Evolutionary conservation across 2,888 invertebrate genomes (phyloP).

Genomic region (Tuta absoluta): DNA sequence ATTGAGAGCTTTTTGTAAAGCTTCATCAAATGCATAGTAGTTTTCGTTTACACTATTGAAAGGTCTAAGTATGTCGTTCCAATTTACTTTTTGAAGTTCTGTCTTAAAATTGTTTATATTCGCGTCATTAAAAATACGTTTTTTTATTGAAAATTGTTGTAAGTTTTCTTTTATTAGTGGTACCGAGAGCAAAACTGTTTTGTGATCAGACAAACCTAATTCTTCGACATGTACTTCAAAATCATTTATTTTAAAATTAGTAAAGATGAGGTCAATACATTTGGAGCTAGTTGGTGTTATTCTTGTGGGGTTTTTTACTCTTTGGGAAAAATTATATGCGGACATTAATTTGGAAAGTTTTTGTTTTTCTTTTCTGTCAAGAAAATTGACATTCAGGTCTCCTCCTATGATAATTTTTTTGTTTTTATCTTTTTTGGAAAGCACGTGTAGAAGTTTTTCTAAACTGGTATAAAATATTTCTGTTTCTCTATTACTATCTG

Average conservation of each 20-base stretch:
- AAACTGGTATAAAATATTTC: neutral
- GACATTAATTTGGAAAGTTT: constrained; percentile 21
- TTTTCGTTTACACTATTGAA: constrained; percentile 30
- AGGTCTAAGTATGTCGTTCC: constrained; percentile 17
- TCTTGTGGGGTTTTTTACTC: constrained; percentile 31
- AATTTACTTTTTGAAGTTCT: constrained; percentile 18
- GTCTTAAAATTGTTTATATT: constrained; percentile 30
- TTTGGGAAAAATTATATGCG: constrained; percentile 33
- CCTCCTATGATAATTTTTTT: too few relatives aligned
- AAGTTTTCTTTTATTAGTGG: neutral
- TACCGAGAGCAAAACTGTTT: constrained; percentile 15
- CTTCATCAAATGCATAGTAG: constrained; percentile 25
- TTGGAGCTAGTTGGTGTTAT: constrained; percentile 26
- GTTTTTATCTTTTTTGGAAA: neutral
- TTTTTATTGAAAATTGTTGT: neutral
- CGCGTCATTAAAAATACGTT: constrained; percentile 21
- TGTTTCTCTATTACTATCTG: neutral
- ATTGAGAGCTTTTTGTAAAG: constrained; percentile 20
- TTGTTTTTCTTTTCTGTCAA: too few relatives aligned
- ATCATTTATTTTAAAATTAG: constrained; percentile 27
- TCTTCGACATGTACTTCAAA: constrained; percentile 14
- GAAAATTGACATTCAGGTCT: neutral
- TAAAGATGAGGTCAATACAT: constrained; percentile 34
- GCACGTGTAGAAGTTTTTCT: neutral
- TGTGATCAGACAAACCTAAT: constrained; percentile 32